Conservation (phyloP, 1,140 invertebrate species). For the Trichonephila clavata region DNA sequence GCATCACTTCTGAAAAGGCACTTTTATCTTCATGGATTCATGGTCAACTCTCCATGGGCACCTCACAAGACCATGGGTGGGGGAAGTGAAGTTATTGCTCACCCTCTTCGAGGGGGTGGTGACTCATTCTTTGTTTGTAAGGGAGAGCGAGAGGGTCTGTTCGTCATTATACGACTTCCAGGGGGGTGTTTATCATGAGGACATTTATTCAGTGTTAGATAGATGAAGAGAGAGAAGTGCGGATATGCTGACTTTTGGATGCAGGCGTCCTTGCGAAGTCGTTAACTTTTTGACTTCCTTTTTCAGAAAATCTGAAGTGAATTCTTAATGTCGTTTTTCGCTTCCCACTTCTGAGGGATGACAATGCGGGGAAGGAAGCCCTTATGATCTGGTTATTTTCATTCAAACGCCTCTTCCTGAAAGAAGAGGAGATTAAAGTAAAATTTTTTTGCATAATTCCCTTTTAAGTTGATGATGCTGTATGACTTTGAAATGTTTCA, state of each 20-base stretch:
- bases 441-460: no score
- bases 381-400: no score
- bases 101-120: not conserved
- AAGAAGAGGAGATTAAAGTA: no score
- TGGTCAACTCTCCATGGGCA: not conserved
- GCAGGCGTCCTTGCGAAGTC: constrained; percentile 2
- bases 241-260: constrained; percentile 6
- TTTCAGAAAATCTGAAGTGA: constrained; percentile 25
- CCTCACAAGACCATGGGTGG: not conserved
- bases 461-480: no score
- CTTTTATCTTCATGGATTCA: not conserved
- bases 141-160: not conserved
- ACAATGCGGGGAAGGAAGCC: no score
- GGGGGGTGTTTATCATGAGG: not conserved
- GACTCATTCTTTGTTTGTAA: constrained; percentile 10
- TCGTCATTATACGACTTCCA: not conserved
- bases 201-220: not conserved
- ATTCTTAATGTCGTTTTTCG: constrained; percentile 28
- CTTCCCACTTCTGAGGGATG: not conserved
- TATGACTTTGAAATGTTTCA: no score
- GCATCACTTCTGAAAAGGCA: not conserved
- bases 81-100: constrained; percentile 1
- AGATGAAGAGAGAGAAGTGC: not conserved
- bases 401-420: no score
- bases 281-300: constrained; percentile 37